These are phyloP conservation scores for Peromyscus melanophrys DNA, from an alignment of 2,797 vertebrate species.

Conservation along the genomic window DNA sequence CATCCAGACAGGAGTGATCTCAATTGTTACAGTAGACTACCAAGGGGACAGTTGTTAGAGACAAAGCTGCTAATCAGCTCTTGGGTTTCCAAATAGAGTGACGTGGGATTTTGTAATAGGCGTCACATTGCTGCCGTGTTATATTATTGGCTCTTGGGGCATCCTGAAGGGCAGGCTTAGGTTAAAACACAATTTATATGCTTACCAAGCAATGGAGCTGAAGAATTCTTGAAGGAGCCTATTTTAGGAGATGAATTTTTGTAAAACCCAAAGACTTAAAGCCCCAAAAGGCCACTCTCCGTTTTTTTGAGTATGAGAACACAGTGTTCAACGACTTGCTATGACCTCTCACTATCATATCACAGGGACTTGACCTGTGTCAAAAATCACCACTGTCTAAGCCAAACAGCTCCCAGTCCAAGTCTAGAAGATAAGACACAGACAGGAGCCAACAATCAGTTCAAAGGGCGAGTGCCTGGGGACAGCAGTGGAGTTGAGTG, in stretches of 20 bases:
- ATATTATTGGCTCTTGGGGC: neutral
- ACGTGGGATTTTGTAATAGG: neutral
- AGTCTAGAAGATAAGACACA: neutral
- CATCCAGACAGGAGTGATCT: too few relatives aligned
- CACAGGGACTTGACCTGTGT: neutral
- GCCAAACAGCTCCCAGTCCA: neutral
- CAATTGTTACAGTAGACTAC: too few relatives aligned
- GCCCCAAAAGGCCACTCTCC: neutral
- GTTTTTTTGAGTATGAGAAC: neutral
- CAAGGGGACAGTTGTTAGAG: neutral
- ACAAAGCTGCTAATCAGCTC: neutral
- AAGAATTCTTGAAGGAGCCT: neutral
- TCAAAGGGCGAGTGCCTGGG: neutral
- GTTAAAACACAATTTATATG: neutral
- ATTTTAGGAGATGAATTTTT: neutral
- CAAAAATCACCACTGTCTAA: neutral
- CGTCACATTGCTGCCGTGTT: neutral
- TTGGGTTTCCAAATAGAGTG: neutral
- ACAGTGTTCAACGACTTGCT: neutral
- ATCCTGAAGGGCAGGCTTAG: neutral
- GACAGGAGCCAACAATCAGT: accelerated
- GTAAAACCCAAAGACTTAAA: neutral
- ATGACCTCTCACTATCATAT: neutral
- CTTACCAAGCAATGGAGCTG: neutral
- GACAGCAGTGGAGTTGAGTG: neutral